Evolutionary conservation across 2,797 vertebrate genomes (phyloP).

Genomic region (Malacoraja senta): DNA sequence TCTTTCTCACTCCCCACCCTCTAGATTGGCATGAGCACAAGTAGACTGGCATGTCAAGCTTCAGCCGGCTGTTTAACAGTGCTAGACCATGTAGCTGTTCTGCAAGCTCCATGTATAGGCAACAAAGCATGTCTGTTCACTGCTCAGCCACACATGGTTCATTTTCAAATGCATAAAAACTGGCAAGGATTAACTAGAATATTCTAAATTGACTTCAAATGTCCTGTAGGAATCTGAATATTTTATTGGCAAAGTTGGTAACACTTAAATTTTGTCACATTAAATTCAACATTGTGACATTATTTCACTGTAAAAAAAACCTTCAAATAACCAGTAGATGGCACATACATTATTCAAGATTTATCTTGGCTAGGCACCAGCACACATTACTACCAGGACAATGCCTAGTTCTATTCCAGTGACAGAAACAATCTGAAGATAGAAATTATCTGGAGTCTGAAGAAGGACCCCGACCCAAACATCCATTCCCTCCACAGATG

Average conservation of each 20-base stretch:
- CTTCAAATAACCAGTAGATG: background rate
- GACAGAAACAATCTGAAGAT: background rate
- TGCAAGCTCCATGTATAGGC: background rate
- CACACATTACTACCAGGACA: background rate
- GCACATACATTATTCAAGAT: background rate
- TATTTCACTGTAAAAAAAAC: background rate
- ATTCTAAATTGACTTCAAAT: background rate
- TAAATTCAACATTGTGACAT: background rate
- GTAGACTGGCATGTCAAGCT: background rate
- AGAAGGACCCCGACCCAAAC: too few species aligned
- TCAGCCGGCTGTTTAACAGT: background rate
- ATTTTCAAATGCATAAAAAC: background rate
- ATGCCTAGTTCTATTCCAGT: background rate
- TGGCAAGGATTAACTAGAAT: background rate
- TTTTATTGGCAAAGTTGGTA: background rate
- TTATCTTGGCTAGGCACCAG: background rate
- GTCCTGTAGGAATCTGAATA: background rate
- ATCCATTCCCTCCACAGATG: too few species aligned
- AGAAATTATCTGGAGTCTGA: too few species aligned
- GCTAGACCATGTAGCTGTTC: background rate
- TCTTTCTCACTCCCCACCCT: too few species aligned
- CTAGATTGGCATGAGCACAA: too few species aligned
- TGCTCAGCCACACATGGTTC: background rate
- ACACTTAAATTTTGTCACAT: background rate
- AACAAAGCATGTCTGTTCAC: background rate